Evolutionary conservation across 2,113 vertebrate genomes (phyloP).

Genomic region (Tenebrosternarchus preto): DNA sequence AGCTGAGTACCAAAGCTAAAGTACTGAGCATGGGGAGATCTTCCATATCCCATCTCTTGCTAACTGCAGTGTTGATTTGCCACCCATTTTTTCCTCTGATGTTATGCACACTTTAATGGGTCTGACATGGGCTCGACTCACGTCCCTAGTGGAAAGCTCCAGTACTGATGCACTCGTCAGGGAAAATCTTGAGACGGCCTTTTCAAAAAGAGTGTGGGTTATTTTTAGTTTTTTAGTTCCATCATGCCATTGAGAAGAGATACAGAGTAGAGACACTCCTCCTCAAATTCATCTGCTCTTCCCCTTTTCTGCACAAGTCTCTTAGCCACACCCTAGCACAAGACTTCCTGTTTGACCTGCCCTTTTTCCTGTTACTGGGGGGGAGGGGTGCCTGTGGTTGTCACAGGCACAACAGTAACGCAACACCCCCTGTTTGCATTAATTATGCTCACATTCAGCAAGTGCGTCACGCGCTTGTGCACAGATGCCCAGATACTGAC

Average conservation of each 20-base stretch:
- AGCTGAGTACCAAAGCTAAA: background rate
- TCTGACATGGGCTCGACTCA: too few species aligned
- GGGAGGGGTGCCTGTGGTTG: background rate
- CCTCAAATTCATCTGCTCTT: background rate
- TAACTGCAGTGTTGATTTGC: slow-evolving; percentile 28
- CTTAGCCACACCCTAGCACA: background rate
- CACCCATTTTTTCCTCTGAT: slow-evolving; percentile 61
- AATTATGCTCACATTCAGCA: background rate
- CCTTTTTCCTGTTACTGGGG: slow-evolving; percentile 29
- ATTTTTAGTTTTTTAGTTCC: slow-evolving; percentile 51
- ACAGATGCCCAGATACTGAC: background rate
- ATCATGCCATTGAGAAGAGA: background rate
- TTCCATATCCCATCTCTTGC: slow-evolving; percentile 43
- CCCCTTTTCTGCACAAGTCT: slow-evolving; percentile 3
- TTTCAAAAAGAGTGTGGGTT: background rate
- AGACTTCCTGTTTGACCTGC: slow-evolving; percentile 18
- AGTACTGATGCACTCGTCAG: too few species aligned
- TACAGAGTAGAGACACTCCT: background rate
- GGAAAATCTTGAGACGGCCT: too few species aligned
- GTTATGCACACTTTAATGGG: too few species aligned
- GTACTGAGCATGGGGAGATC: background rate
- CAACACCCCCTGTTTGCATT: background rate
- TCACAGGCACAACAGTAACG: background rate
- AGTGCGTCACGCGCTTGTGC: background rate
- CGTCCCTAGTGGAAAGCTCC: background rate